Conservation (phyloP, 1,140 invertebrate species). For the Pseudobourletiella spinata region DNA sequence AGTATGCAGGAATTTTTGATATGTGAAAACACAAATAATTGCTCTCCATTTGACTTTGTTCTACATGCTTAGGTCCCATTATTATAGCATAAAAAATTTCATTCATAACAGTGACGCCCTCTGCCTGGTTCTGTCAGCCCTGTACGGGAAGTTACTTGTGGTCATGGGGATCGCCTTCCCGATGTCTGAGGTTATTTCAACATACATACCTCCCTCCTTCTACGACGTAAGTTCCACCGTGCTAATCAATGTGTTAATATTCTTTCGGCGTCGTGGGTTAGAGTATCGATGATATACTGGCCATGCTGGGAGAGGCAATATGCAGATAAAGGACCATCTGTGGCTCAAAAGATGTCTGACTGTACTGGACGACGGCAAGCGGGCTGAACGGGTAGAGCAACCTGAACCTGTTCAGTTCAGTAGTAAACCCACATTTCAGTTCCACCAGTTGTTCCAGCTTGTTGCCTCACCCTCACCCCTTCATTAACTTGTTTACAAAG, state of each 20-base stretch:
- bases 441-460: too few relatives aligned
- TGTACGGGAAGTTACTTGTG: conserved; percentile 48
- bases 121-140: conserved; percentile 43
- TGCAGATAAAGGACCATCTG: not conserved
- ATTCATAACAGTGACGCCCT: conserved; percentile 35
- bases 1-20: conserved; percentile 17
- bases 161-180: conserved; percentile 41
- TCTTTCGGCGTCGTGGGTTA: not conserved
- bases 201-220: conserved; percentile 81
- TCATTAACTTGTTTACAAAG: too few relatives aligned
- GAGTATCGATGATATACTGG: not conserved
- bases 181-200: conserved; percentile 72
- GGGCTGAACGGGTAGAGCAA: too few relatives aligned
- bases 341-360: too few relatives aligned
- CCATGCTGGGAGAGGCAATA: not conserved
- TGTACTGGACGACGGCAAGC: too few relatives aligned
- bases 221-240: conserved; percentile 57
- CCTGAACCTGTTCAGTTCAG: too few relatives aligned
- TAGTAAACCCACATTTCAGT: too few relatives aligned
- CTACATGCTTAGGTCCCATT: too few relatives aligned
- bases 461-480: too few relatives aligned
- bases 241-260: conserved; percentile 4
- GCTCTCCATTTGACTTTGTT: too few relatives aligned
- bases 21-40: too few relatives aligned
- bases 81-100: too few relatives aligned